Base-by-base conservation (phyloP, 2,113 vertebrate genomes). In the Channa maculata region DNA sequence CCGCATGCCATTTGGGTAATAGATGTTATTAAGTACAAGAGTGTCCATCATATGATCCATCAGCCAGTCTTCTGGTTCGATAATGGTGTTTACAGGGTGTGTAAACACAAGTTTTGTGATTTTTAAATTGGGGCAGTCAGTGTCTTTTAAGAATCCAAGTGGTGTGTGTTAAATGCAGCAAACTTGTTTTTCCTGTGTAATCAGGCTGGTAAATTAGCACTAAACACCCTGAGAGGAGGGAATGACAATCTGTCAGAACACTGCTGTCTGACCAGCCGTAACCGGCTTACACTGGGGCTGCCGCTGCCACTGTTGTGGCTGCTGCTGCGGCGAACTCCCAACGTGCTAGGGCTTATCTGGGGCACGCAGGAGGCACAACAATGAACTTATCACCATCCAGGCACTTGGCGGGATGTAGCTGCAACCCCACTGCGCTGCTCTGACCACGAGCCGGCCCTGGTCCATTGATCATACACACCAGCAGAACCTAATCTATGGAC, bases 341-440 rank as follows among this genome's bases (percentile, higher is more conserved):
- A 86, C 48, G 71, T 80, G 76, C 70, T 6, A 51, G 44, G 70
- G 76, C 88, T 92, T 94, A 94, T 94, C 91, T 84, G 72, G 58
- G 55, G 77, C 77, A 76, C 55, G 71, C 91, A 93, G 90, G 62
- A 88, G 77, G 75, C 85, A 83, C 82, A 88, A 85, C 90, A 90
- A 91, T 89, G 75, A 91, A 92, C 82, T 90, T 90, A 91, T 92
- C 89, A 80, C 67, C 76, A 57, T 86, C 72, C 79, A 87, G 77
- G 52, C 73, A 86, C 82, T 88, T 83, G 70, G 79, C 65, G 66
- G 86, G 80, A 83, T 81, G 87, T 77, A 67, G 83, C 77, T 66
- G 85, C 82, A 79, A 78, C 83, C 82, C 86, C 44, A 55, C 85
- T 9, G 77, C 9, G 75, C 66, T 39, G 80, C 80, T 71, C 79